Evolutionary conservation across 2,888 invertebrate genomes (phyloP).

Genomic region (Eueremaeus valkanovi): DNA sequence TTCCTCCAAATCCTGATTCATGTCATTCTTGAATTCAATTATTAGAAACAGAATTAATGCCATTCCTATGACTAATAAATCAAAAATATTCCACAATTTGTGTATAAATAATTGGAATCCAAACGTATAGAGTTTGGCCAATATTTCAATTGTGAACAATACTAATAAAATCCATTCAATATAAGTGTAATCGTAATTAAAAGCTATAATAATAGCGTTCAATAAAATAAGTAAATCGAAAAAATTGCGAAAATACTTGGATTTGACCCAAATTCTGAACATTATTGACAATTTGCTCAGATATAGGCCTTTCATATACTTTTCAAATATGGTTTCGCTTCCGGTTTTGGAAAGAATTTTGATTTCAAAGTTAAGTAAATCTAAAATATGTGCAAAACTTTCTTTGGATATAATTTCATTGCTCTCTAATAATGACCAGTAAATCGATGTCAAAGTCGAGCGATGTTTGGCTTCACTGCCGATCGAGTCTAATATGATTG

Average conservation of each 20-base stretch:
- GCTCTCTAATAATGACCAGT: conserved; percentile 54
- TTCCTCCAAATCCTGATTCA: conserved; percentile 13
- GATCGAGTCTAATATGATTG: conserved; percentile 49
- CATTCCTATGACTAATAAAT: conserved; percentile 54
- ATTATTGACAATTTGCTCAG: conserved; percentile 40
- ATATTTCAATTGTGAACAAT: conserved; percentile 54
- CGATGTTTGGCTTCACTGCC: neutral
- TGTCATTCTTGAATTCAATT: neutral
- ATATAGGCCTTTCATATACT: conserved; percentile 42
- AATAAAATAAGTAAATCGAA: conserved; percentile 55
- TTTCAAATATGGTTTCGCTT: conserved; percentile 40
- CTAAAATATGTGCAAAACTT: conserved; percentile 54
- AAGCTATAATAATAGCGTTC: conserved; percentile 54
- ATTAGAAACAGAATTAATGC: conserved; percentile 49
- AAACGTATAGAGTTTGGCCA: conserved; percentile 54
- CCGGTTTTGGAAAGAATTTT: conserved; percentile 51
- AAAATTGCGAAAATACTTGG: conserved; percentile 53
- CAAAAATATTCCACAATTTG: conserved; percentile 56
- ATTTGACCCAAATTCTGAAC: conserved; percentile 44
- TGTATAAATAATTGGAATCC: conserved; percentile 53
- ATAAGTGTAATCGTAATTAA: conserved; percentile 48
- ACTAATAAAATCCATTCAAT: conserved; percentile 54
- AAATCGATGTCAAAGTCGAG: conserved; percentile 46
- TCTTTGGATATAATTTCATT: conserved; percentile 49
- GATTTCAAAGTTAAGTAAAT: conserved; percentile 54